phyloP scores from a whole-genome alignment of 2,888 invertebrate species.

The Acronicta leporina region DNA sequence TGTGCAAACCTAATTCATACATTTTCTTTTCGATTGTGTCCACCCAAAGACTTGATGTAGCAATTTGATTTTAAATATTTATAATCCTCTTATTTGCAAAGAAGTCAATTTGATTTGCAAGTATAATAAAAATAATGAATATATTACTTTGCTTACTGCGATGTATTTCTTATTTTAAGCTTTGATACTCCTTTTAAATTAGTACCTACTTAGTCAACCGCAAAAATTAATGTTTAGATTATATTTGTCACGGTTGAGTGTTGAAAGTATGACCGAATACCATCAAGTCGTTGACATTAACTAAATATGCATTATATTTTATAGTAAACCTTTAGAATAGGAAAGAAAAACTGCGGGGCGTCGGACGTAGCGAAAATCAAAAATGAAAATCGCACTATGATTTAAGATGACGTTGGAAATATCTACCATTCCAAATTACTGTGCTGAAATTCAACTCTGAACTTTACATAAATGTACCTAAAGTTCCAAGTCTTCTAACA shows the following conservation, averaged over 20 bases:
- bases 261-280: background rate
- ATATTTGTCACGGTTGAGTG: background rate
- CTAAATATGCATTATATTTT: no score
- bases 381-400: constrained; percentile 38
- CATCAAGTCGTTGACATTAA: constrained; percentile 2
- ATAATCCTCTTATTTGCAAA: constrained; percentile 41
- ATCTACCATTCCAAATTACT: constrained; percentile 16
- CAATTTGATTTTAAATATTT: constrained; percentile 48
- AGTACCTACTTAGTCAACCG: background rate
- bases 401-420: constrained; percentile 20
- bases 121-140: constrained; percentile 27
- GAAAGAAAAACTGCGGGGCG: constrained; percentile 7
- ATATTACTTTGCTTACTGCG: constrained; percentile 21
- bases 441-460: constrained; percentile 2
- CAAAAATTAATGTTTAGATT: background rate
- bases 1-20: constrained; percentile 22
- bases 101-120: constrained; percentile 35
- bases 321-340: constrained; percentile 10
- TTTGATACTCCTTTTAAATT: background rate
- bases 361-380: constrained; percentile 30
- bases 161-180: no score
- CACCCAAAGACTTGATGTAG: constrained; percentile 16
- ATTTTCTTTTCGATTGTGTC: constrained; percentile 25
- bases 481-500: constrained; percentile 4
- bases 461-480: constrained; percentile 7